Evolutionary conservation across 2,797 vertebrate genomes (phyloP).

Genomic region (Carapus acus): DNA sequence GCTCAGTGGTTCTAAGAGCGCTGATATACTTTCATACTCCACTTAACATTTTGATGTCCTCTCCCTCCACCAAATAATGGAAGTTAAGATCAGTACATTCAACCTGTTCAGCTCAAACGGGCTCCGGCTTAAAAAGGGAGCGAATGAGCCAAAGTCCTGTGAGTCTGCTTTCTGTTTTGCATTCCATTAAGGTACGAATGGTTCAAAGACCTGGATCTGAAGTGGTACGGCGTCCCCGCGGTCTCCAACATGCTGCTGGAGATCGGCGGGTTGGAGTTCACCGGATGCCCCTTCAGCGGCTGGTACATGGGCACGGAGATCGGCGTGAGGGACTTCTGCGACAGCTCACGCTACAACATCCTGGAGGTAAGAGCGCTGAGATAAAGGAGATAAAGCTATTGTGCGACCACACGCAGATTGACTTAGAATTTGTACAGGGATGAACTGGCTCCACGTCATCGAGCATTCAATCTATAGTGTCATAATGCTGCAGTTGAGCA

Average conservation of each 20-base stretch:
- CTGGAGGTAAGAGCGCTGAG: conserved; percentile 79
- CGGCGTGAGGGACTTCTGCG: conserved; percentile 94
- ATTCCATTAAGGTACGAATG: conserved; percentile 79
- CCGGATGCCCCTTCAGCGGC: conserved; percentile 92
- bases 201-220: conserved; percentile 91
- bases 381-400: conserved; percentile 14
- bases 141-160: background rate
- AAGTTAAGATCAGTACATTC: background rate
- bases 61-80: no score
- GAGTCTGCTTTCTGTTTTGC: background rate
- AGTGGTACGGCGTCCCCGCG: conserved; percentile 93
- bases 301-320: conserved; percentile 99
- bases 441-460: conserved; percentile 36
- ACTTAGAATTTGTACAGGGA: conserved; percentile 20
- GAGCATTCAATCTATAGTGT: conserved; percentile 27
- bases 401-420: conserved; percentile 25
- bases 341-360: conserved; percentile 93
- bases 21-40: no score
- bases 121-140: background rate
- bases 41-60: no score
- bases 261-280: conserved; percentile 92
- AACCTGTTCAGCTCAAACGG: background rate
- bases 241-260: conserved; percentile 96
- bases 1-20: no score
- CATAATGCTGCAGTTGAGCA: no score